Evolutionary conservation across 2,888 invertebrate genomes (phyloP).

Genomic region (Eupithecia pulchellata): DNA sequence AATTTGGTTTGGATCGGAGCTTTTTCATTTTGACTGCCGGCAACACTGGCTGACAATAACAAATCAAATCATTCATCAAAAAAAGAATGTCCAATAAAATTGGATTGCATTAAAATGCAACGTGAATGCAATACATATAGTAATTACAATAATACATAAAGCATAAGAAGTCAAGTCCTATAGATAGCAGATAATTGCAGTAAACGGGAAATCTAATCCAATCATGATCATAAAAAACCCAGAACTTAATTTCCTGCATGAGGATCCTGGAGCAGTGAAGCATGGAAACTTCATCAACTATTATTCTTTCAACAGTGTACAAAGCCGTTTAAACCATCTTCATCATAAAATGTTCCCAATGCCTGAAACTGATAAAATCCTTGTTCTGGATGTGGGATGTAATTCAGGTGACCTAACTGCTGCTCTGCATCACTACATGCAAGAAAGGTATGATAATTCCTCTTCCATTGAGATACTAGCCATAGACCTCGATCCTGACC

Average conservation of each 20-base stretch:
- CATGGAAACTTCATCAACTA: constrained; percentile 95
- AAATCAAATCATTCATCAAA: too few species aligned
- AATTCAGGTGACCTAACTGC: constrained; percentile 92
- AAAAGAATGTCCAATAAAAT: background rate
- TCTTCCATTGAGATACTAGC: constrained; percentile 84
- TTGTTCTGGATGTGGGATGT: constrained; percentile 91
- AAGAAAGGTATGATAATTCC: constrained; percentile 63
- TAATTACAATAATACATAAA: too few species aligned
- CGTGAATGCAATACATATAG: background rate
- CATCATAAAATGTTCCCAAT: constrained; percentile 67
- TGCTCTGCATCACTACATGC: constrained; percentile 83
- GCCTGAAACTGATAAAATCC: constrained; percentile 53
- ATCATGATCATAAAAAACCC: constrained; percentile 48
- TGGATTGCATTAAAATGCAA: background rate
- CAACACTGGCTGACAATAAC: too few species aligned
- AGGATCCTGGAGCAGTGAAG: constrained; percentile 91
- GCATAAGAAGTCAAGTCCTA: too few species aligned
- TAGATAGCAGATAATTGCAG: too few species aligned
- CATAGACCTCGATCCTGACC: constrained; percentile 89
- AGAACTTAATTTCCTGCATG: constrained; percentile 76
- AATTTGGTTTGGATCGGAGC: too few species aligned
- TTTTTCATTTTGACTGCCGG: too few species aligned
- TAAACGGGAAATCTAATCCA: background rate
- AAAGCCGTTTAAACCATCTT: constrained; percentile 88
- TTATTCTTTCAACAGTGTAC: constrained; percentile 91